phyloP scores from a whole-genome alignment of 2,797 vertebrate genomes.

The Fratercula arctica region DNA sequence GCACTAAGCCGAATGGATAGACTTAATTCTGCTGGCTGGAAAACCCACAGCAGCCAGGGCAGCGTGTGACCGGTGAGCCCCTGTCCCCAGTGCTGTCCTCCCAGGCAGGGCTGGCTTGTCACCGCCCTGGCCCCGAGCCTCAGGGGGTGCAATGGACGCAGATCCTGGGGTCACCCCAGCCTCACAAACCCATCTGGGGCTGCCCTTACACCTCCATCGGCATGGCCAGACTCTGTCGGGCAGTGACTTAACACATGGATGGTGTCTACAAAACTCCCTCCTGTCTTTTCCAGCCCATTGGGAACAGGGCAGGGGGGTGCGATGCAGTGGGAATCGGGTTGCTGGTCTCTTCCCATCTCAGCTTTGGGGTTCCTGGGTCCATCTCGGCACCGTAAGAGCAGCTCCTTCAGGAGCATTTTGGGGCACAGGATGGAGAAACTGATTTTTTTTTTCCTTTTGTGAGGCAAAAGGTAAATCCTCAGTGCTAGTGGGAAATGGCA shows the following conservation, averaged over 20 bases:
- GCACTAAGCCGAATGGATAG: not conserved
- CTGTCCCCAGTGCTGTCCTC: not conserved
- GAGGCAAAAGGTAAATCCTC: not conserved
- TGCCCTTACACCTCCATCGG: rapidly evolving
- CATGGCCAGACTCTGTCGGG: not conserved
- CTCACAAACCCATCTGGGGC: not conserved
- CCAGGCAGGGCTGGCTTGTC: not conserved
- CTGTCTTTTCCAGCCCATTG: rapidly evolving
- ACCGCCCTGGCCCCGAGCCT: rapidly evolving
- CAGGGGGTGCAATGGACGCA: rapidly evolving
- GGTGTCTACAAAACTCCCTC: not conserved
- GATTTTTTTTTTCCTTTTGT: not conserved
- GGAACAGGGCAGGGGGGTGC: not conserved
- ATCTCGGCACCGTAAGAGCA: too few species aligned
- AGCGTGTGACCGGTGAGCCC: rapidly evolving
- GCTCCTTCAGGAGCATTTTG: not conserved
- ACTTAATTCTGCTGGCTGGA: not conserved
- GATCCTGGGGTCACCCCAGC: not conserved
- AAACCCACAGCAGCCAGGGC: not conserved
- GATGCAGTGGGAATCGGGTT: rapidly evolving
- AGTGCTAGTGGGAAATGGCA: not conserved
- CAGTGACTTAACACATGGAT: rapidly evolving
- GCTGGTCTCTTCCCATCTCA: not conserved
- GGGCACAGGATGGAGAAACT: not conserved
- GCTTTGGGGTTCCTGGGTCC: not conserved